Percentiles rank a stretch among this genome's conserved stretches.
phyloP scores from a whole-genome alignment of 2,113 vertebrate genomes.

The Hyla sarda region DNA sequence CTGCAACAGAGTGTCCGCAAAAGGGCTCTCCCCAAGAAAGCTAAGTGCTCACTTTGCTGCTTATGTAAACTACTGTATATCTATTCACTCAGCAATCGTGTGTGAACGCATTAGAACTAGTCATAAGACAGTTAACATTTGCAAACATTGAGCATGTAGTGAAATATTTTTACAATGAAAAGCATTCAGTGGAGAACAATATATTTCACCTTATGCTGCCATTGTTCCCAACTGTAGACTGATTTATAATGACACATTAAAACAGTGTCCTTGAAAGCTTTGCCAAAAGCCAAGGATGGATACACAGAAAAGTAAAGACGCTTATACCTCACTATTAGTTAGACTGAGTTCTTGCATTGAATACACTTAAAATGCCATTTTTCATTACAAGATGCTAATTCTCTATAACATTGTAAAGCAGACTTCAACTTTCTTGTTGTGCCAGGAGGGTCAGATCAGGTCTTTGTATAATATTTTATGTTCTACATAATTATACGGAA shows the following conservation, averaged over 20 bases:
- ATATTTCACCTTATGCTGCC: background rate
- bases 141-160: too few species aligned
- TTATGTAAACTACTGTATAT: too few species aligned
- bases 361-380: background rate
- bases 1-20: too few species aligned
- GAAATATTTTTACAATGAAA: background rate
- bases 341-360: background rate
- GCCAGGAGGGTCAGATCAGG: background rate
- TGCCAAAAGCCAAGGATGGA: slow-evolving; percentile 8
- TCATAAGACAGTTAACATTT: background rate
- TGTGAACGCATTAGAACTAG: too few species aligned
- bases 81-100: too few species aligned
- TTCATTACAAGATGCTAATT: background rate
- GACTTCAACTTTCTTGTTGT: background rate
- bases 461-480: too few species aligned
- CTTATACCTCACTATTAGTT: background rate
- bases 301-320: background rate
- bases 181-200: background rate
- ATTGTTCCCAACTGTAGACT: background rate
- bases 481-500: too few species aligned
- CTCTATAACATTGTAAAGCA: background rate
- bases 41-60: too few species aligned
- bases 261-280: background rate
- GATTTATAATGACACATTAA: background rate
- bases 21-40: too few species aligned